Base-by-base conservation (phyloP, 2,113 vertebrate genomes). In the Dicaeum eximium region DNA sequence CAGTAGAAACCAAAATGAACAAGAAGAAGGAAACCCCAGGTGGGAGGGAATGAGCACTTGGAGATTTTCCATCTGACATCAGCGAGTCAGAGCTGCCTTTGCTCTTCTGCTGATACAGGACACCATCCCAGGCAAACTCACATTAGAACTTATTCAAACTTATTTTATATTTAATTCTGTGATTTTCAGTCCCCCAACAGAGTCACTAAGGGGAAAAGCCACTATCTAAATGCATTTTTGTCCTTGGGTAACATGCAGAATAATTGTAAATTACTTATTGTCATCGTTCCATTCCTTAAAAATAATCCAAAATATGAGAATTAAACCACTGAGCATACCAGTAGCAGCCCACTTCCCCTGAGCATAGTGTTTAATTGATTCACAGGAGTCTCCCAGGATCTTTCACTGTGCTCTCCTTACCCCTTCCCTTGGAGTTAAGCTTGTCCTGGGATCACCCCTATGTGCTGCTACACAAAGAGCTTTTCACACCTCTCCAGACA, bases 51-150 rank as follows among this genome's bases (percentile, higher is more conserved):
- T 35, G 74, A 90, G 45, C 35, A 61, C 67, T 90, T 93, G 92
- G 92, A 90, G 50, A 75, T 71, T 6, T 92, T 82, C 80, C 87
- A 91, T 37, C n/a, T 92, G 86, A 93, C 75, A 95, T 67, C 88
- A 80, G 69, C 5, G 0, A 91, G 58, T 42, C 89, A 80, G 56
- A 92, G 57, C 72, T 61, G 56, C 45, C 18, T 75, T 86, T 83
- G 72, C 70, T 81, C 40, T 50, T 88, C 69, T 57, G 51, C 90
- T 93, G 64, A 53, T 88, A 44, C 5, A 2, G 69, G 82, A 84
- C 88, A 84, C 3, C 11, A 65, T 50, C 92, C 53, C 70, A 88
- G 42, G 27, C 53, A 86, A 92, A 64, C 21, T 27, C 40, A 9
- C 50, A 42, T 53, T 66, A 79, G 11, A 60, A 81, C 16, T 81